Conservation (phyloP, 2,888 invertebrate genomes). For the Ditylenchus weischeri region DNA sequence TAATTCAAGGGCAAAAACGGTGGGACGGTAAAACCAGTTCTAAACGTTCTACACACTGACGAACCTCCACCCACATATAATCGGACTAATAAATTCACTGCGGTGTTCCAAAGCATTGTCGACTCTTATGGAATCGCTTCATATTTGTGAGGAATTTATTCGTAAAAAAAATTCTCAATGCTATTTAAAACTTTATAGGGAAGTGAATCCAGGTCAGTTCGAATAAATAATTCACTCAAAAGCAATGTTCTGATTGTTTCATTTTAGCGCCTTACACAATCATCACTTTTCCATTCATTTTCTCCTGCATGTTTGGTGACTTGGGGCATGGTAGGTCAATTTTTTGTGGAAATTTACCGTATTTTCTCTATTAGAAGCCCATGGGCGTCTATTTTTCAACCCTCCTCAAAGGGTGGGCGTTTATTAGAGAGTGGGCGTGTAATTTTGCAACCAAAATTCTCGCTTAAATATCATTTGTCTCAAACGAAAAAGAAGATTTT, state of each 20-base stretch:
- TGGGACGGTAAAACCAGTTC: conserved; percentile 88
- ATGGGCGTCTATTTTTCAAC: no score
- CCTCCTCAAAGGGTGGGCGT: no score
- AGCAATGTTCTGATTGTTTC: neutral
- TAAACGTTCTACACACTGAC: conserved; percentile 84
- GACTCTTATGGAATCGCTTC: conserved; percentile 93
- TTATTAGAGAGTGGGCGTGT: no score
- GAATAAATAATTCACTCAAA: neutral
- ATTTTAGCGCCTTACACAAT: conserved; percentile 82
- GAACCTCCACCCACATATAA: conserved; percentile 84
- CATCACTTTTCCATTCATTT: conserved; percentile 94
- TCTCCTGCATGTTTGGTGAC: conserved; percentile 97
- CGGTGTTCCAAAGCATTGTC: conserved; percentile 82
- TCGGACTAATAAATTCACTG: conserved; percentile 90
- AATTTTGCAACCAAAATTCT: no score
- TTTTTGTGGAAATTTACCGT: neutral
- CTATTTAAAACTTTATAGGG: conserved; percentile 69
- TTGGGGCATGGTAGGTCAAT: conserved; percentile 74
- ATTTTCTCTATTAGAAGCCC: no score
- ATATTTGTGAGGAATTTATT: conserved; percentile 66
- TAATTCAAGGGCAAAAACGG: conserved; percentile 65
- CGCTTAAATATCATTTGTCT: no score
- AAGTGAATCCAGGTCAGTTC: conserved; percentile 80
- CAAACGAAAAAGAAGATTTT: no score
- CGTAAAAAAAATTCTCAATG: conserved; percentile 72